Base-by-base conservation (phyloP, 1,140 invertebrate genomes). In the Nasonia longicornis region DNA sequence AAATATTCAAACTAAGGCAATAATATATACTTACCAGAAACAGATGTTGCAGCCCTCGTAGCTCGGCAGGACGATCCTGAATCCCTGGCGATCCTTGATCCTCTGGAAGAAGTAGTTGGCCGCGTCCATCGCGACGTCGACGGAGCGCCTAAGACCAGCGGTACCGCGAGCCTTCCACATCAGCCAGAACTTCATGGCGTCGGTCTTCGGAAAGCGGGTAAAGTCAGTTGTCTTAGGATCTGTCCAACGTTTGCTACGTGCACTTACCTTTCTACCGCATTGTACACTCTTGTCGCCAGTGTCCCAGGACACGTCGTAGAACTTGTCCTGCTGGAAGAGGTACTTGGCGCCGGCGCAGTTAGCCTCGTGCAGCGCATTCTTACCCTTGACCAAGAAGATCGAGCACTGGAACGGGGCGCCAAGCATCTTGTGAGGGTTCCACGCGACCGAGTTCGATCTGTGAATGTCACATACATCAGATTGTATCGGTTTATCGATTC, bases 341-440 rank as follows among this genome's bases (percentile, higher is more conserved):
- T 98, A 98, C 52, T 94, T 93, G 0, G 97, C 97, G 1, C 94
- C 92, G 1, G 95, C 94, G 42, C 93, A 93, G 87, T 98, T 98
- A 72, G 94, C 94, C 79, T 94, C 90, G 85, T 95, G 93, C 58
- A 98, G 88, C 0, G 95, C 84, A 58, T 93, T 93, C 85, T 93
- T 89, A 29, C 94, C 91, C 58, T 92, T 92, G 1, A 95, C 92
- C 8, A 98, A 87, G 85, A 98, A 95, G 10, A 96, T 87, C 0
- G 96, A 96, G 88, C 97, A 98, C 86, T 98, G 97, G 12, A 98
- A 91, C 0, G 96, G 96, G 7, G 93, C 95, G 3, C 97, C 97
- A 26, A 97, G 93, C 92, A 98, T 95, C 88, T 98, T 98, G 87
- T 98, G 97, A 0, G 97, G 96, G 91, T 98, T 98, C 97, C 97